A percentile compares a stretch with the other conserved stretches of the same genome.
phyloP scores from a whole-genome alignment of 92 coral and sea anemone genomes.

The Umimayanthus kanabou region DNA sequence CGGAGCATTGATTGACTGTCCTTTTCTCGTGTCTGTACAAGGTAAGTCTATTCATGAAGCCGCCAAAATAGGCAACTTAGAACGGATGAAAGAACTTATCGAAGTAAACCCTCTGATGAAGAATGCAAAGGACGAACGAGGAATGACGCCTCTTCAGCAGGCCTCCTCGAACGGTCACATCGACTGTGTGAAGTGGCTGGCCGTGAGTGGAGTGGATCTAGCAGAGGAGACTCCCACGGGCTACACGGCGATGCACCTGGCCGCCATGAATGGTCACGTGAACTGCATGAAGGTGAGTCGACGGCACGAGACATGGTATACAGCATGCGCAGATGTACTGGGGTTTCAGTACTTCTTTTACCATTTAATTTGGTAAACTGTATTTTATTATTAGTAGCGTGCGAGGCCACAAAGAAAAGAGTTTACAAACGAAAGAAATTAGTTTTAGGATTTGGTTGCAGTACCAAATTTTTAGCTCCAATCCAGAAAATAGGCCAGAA shows the following conservation, averaged over 20 bases:
- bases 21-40: constrained; percentile 5
- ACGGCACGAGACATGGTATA: not conserved
- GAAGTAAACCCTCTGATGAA: constrained; percentile 78
- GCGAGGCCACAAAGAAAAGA: not conserved
- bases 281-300: constrained; percentile 97
- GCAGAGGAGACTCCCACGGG: constrained; percentile 98
- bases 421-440: no score
- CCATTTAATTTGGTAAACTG: not conserved
- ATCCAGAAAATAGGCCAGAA: no score
- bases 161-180: constrained; percentile 94
- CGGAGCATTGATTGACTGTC: not conserved
- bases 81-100: constrained; percentile 85
- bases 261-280: constrained; percentile 99
- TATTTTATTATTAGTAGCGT: no score
- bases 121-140: constrained; percentile 79
- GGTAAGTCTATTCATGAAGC: constrained; percentile 93
- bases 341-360: not conserved
- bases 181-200: constrained; percentile 95
- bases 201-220: constrained; percentile 93
- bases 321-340: not conserved
- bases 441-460: no score
- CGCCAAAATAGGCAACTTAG: constrained; percentile 79
- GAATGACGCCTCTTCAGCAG: constrained; percentile 88
- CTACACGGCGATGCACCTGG: constrained; percentile 96
- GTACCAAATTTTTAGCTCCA: no score